A percentile compares a stretch with the other conserved stretches of the same genome.
Conservation (phyloP, 2,888 invertebrate species). For the Eristalis arbustorum region DNA sequence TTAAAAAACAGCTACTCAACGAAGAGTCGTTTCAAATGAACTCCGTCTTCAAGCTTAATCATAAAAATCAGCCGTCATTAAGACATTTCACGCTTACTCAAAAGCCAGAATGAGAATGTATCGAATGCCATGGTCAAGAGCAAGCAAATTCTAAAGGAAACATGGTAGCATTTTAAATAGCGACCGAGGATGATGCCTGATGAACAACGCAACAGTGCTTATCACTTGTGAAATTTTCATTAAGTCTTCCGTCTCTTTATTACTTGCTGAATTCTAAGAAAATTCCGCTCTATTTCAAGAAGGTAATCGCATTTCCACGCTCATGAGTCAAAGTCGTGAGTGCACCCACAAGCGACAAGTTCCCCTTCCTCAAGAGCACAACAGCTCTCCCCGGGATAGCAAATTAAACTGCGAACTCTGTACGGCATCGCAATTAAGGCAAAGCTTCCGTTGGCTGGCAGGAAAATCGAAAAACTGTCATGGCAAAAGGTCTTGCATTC, state of each 20-base stretch:
- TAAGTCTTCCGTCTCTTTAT: neutral
- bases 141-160: too few relatives aligned
- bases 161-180: too few relatives aligned
- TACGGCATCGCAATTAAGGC: neutral
- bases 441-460: conserved; percentile 11
- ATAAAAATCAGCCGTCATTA: too few relatives aligned
- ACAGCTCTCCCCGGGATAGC: neutral
- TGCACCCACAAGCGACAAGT: conserved; percentile 24
- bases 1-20: too few relatives aligned
- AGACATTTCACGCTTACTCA: too few relatives aligned
- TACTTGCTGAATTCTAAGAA: conserved; percentile 18
- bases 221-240: neutral
- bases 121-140: too few relatives aligned
- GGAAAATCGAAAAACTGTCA: neutral
- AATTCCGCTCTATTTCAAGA: conserved; percentile 74
- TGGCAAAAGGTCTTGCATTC: neutral
- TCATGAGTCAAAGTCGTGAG: conserved; percentile 33
- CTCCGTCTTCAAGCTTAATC: too few relatives aligned
- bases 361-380: neutral
- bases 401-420: conserved; percentile 24
- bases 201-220: neutral
- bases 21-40: too few relatives aligned
- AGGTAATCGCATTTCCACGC: conserved; percentile 27
- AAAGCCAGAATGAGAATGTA: too few relatives aligned
- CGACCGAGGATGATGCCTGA: too few relatives aligned